Conservation (phyloP, 1,140 invertebrate species). For the Trachymyrmex cornetzi region DNA sequence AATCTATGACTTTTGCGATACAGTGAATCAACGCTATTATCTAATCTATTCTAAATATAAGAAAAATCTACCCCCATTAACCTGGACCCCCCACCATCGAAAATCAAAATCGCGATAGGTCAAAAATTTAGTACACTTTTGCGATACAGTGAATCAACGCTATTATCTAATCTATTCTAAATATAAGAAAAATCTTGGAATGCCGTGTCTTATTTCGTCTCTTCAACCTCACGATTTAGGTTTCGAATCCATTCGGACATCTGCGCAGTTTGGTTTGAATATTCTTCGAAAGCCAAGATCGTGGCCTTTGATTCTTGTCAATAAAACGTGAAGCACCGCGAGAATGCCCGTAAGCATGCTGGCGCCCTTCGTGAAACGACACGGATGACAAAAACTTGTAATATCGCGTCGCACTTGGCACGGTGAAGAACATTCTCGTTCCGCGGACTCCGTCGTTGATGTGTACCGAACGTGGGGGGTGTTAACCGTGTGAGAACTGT, state of each 20-base stretch:
- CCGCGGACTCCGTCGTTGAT: neutral
- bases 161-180: slow-evolving; percentile 12
- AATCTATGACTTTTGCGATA: neutral
- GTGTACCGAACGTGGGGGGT: slow-evolving; percentile 17
- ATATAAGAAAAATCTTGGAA: neutral
- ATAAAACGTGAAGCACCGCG: neutral
- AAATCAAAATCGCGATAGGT: too few species aligned
- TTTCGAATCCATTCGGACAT: neutral
- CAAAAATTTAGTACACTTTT: too few species aligned
- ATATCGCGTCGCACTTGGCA: slow-evolving; percentile 1
- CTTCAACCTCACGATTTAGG: neutral
- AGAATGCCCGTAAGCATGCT: neutral
- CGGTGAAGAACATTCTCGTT: slow-evolving; percentile 5
- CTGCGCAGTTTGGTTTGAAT: neutral
- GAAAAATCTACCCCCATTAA: too few species aligned
- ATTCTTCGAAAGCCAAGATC: neutral
- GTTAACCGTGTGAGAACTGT: neutral
- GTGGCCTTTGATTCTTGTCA: neutral
- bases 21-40: neutral
- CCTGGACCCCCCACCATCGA: too few species aligned
- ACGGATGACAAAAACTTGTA: slow-evolving; percentile 42
- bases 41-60: neutral
- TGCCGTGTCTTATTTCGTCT: neutral
- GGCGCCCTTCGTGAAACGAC: slow-evolving; percentile 2
- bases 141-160: neutral